A percentile compares a stretch with the other conserved stretches of the same genome.
Conservation (phyloP, 2,797 vertebrate genomes). For the Halcyon smyrnensis region DNA sequence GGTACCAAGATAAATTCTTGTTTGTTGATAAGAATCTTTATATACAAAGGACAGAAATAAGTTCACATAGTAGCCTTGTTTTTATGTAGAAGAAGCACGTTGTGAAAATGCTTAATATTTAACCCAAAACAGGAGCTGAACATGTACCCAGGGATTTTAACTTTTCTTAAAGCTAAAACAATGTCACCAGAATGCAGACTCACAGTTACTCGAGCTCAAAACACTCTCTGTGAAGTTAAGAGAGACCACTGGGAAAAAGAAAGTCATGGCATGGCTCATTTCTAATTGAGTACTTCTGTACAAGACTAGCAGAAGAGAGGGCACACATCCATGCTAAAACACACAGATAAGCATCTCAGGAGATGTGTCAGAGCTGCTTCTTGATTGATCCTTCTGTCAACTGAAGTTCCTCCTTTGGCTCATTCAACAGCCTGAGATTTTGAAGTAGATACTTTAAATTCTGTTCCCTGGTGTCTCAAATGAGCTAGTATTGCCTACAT, state of each 20-base stretch:
- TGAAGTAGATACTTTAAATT: conserved; percentile 39
- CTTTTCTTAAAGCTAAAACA: neutral
- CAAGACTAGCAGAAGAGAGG: neutral
- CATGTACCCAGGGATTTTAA: neutral
- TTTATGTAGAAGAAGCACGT: neutral
- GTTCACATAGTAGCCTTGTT: neutral
- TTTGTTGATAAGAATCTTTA: neutral
- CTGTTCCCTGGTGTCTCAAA: neutral
- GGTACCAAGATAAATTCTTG: neutral
- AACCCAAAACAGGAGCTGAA: neutral
- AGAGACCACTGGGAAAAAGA: neutral
- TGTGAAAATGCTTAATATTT: neutral
- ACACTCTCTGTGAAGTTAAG: neutral
- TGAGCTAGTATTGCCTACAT: neutral
- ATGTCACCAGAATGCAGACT: neutral
- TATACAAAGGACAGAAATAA: neutral
- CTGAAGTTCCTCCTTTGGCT: conserved; percentile 32
- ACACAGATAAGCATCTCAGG: neutral
- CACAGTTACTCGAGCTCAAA: neutral
- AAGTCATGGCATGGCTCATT: neutral
- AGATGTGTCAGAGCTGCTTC: conserved; percentile 10
- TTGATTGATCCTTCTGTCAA: conserved; percentile 28
- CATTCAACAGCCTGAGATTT: neutral
- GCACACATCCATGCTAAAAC: neutral
- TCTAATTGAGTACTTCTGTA: neutral